Conservation (phyloP, 2,113 vertebrate genomes). For the Alethe diademata region DNA sequence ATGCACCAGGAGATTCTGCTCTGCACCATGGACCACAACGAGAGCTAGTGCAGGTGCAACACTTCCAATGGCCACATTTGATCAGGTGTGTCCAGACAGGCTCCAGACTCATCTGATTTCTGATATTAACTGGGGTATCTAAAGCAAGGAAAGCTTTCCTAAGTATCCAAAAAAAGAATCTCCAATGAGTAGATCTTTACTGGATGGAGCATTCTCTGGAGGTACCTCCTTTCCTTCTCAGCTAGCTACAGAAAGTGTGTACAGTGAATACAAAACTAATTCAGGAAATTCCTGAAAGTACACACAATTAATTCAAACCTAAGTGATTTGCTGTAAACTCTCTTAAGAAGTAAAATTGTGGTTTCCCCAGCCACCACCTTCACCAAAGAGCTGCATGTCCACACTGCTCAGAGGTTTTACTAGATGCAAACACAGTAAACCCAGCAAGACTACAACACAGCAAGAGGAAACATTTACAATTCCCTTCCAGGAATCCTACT, state of each 20-base stretch:
- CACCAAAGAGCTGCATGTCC: not conserved
- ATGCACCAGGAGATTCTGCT: not conserved
- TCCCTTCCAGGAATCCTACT: not conserved
- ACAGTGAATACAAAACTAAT: not conserved
- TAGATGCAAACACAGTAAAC: not conserved
- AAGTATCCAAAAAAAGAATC: not conserved
- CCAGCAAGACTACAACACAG: not conserved
- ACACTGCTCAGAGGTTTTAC: not conserved
- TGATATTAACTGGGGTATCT: not conserved
- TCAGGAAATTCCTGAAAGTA: not conserved
- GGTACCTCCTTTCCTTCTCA: not conserved
- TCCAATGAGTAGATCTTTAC: not conserved
- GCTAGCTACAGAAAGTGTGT: fast-evolving
- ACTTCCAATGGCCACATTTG: not conserved
- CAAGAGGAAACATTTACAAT: not conserved
- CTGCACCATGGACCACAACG: not conserved
- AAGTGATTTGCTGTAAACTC: not conserved
- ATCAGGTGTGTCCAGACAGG: not conserved
- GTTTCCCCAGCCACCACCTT: not conserved
- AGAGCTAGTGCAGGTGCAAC: not conserved
- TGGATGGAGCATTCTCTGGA: not conserved
- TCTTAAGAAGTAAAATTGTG: not conserved
- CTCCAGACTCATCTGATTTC: not conserved
- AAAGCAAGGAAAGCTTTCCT: not conserved
- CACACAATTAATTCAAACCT: not conserved